Percentiles rank a stretch among this genome's conserved stretches.
phyloP scores from a whole-genome alignment of 2,888 invertebrate genomes.

The Dynastes grantii region DNA sequence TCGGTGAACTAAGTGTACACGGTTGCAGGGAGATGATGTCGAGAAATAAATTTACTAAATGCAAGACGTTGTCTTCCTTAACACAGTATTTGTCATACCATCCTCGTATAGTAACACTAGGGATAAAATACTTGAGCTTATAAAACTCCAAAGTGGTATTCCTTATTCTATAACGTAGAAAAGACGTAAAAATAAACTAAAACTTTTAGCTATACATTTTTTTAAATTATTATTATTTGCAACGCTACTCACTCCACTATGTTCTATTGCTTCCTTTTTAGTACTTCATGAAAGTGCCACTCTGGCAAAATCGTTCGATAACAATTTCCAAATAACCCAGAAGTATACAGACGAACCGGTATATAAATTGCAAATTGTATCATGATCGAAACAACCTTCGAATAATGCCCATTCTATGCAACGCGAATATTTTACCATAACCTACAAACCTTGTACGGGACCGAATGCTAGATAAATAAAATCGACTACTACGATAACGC shows the following conservation, averaged over 20 bases:
- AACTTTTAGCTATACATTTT: no score
- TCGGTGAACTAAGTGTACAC: no score
- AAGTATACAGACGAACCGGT: background rate
- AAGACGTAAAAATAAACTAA: no score
- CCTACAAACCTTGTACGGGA: conserved; percentile 38
- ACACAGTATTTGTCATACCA: no score
- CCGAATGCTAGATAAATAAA: conserved; percentile 16
- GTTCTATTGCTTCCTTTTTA: background rate
- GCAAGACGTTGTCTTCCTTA: no score
- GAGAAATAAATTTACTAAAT: no score
- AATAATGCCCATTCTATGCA: conserved; percentile 30
- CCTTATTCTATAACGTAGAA: background rate
- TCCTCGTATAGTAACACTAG: no score
- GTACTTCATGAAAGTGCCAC: background rate
- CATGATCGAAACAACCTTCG: conserved; percentile 37
- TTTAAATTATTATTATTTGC: background rate
- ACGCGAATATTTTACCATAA: conserved; percentile 39
- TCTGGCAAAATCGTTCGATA: background rate
- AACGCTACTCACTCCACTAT: background rate
- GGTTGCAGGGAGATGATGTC: no score
- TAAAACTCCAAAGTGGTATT: no score
- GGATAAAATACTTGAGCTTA: no score
- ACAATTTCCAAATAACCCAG: background rate
- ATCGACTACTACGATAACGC: background rate
- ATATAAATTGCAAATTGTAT: conserved; percentile 33